Percentiles rank a stretch among this genome's conserved stretches.
Evolutionary conservation across 2,888 invertebrate species (phyloP).

Genomic region (Drosophila kambysellisi): DNA sequence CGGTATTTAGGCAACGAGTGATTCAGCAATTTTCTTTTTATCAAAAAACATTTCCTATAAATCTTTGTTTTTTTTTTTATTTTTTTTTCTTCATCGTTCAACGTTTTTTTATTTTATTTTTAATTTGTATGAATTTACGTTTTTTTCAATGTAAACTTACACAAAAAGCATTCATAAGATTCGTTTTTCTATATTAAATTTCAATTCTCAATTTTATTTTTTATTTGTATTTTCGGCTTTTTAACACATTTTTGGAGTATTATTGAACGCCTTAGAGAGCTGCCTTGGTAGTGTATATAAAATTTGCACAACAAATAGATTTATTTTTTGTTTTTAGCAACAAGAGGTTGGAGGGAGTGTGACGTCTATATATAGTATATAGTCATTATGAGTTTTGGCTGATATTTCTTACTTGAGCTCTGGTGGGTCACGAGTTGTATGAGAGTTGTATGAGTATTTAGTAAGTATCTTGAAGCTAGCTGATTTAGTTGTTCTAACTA

Average conservation of each 20-base stretch:
- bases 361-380: conserved; percentile 26
- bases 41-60: conserved; percentile 76
- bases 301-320: conserved; percentile 66
- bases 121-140: conserved; percentile 54
- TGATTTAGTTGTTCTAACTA: conserved; percentile 18
- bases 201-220: conserved; percentile 29
- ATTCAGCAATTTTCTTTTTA: conserved; percentile 81
- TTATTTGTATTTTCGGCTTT: conserved; percentile 22
- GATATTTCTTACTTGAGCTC: conserved; percentile 46
- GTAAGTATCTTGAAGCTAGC: conserved; percentile 51
- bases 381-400: conserved; percentile 36
- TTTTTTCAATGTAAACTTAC: conserved; percentile 68
- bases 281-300: conserved; percentile 54
- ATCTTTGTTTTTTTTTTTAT: conserved; percentile 43
- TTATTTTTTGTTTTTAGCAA: conserved; percentile 34
- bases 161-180: conserved; percentile 83
- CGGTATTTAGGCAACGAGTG: conserved; percentile 84
- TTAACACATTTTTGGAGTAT: conserved; percentile 10
- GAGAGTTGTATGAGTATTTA: conserved; percentile 14
- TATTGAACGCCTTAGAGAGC: conserved; percentile 46
- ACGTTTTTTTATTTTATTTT: conserved; percentile 51
- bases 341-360: conserved; percentile 57
- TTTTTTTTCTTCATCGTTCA: conserved; percentile 56
- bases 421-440: conserved; percentile 47
- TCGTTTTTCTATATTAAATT: conserved; percentile 74